Percentiles rank a stretch among this genome's conserved stretches.
Evolutionary conservation across 2,113 vertebrate genomes (phyloP).

Genomic region (Cygnus buccinator): DNA sequence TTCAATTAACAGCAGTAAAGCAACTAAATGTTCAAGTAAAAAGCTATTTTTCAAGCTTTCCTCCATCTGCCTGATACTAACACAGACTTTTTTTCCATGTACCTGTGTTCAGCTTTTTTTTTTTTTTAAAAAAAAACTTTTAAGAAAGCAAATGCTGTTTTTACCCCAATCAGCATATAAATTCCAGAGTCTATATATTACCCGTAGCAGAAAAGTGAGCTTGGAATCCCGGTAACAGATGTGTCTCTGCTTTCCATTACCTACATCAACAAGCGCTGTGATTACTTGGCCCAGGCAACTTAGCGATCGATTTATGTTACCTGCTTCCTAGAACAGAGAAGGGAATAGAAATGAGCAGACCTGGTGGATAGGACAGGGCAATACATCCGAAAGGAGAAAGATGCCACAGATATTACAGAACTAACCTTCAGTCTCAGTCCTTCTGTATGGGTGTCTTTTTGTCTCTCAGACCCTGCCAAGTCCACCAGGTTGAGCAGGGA

Average conservation of each 20-base stretch:
- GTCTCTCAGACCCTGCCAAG: slow-evolving; percentile 94
- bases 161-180: neutral
- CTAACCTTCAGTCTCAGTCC: slow-evolving; percentile 90
- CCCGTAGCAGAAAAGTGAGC: slow-evolving; percentile 93
- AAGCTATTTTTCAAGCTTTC: neutral
- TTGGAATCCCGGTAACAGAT: slow-evolving; percentile 95
- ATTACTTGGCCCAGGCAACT: slow-evolving; percentile 96
- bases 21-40: neutral
- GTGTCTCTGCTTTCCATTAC: slow-evolving; percentile 92
- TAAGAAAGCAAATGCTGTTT: neutral
- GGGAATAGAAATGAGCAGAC: neutral
- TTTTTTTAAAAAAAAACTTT: no score
- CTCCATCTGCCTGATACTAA: neutral
- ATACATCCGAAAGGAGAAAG: neutral
- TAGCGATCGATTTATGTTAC: slow-evolving; percentile 94
- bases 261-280: slow-evolving; percentile 92
- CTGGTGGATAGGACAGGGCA: neutral
- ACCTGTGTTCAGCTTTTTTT: fast-evolving
- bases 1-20: neutral
- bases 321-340: slow-evolving; percentile 84
- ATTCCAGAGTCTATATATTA: slow-evolving; percentile 43
- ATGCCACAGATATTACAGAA: neutral
- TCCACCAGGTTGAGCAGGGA: slow-evolving; percentile 95
- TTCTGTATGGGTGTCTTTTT: slow-evolving; percentile 92
- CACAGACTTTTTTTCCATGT: neutral